These are phyloP conservation scores for Bufo bufo DNA, from an alignment of 2,113 vertebrate species.

Conservation along the genomic window DNA sequence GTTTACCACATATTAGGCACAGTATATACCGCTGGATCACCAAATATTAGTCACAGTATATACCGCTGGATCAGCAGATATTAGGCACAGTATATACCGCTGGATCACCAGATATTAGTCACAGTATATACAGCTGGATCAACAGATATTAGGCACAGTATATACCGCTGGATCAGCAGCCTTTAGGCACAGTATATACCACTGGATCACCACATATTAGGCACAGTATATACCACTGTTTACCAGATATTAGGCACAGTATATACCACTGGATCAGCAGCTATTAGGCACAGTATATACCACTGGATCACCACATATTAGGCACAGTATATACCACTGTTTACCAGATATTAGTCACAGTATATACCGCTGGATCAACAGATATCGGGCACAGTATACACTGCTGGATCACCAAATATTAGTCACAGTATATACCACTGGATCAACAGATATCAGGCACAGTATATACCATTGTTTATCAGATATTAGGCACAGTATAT, in stretches of 20 bases:
- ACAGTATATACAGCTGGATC: not conserved
- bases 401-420: too few relatives aligned
- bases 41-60: not conserved
- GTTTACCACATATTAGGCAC: not conserved
- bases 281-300: not conserved
- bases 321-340: not conserved
- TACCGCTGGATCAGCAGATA: not conserved
- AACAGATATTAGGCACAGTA: not conserved
- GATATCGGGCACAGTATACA: not conserved
- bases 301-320: not conserved
- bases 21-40: not conserved
- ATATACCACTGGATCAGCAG: not conserved
- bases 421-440: not conserved
- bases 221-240: not conserved
- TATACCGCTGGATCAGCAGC: not conserved
- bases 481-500: not conserved
- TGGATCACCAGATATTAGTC: too few relatives aligned
- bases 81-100: not conserved
- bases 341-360: not conserved
- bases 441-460: not conserved
- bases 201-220: not conserved
- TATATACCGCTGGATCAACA: not conserved
- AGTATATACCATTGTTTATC: not conserved
- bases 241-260: not conserved
- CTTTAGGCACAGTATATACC: not conserved